Conservation (phyloP, 2,888 invertebrate species). For the Elysia crispata region DNA sequence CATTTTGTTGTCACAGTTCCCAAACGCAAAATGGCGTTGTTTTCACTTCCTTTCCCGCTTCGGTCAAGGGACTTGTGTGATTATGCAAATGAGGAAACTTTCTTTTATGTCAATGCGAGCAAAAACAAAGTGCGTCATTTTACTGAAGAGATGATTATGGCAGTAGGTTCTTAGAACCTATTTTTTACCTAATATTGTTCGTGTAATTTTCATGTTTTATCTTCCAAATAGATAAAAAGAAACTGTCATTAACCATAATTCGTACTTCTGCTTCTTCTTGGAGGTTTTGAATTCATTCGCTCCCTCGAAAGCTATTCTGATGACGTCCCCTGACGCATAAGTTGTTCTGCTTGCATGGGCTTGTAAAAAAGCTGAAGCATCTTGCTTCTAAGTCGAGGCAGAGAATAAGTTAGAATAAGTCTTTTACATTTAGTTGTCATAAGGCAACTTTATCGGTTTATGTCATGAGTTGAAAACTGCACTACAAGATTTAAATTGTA, state of each 20-base stretch:
- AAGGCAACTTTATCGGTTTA: too few relatives aligned
- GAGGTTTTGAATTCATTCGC: too few relatives aligned
- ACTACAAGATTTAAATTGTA: too few relatives aligned
- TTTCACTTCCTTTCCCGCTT: conserved; percentile 41
- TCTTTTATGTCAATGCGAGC: neutral
- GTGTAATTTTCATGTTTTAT: too few relatives aligned
- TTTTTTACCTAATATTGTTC: too few relatives aligned
- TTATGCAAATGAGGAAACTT: conserved; percentile 19
- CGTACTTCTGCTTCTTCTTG: neutral
- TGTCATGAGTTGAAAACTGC: too few relatives aligned
- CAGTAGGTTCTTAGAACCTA: neutral
- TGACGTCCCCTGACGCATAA: too few relatives aligned
- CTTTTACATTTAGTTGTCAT: neutral
- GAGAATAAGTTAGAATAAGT: neutral
- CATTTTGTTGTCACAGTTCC: neutral
- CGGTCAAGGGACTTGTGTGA: neutral
- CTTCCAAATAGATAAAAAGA: too few relatives aligned
- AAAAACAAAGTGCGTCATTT: neutral
- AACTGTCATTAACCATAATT: neutral
- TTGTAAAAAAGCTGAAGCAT: too few relatives aligned
- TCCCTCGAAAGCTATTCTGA: too few relatives aligned
- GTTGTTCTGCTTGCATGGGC: too few relatives aligned
- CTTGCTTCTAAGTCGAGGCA: neutral
- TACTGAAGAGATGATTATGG: too few relatives aligned
- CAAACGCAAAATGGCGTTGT: conserved; percentile 31